Evolutionary conservation across 2,113 vertebrate species (phyloP).

Genomic region (Amazona vittata): DNA sequence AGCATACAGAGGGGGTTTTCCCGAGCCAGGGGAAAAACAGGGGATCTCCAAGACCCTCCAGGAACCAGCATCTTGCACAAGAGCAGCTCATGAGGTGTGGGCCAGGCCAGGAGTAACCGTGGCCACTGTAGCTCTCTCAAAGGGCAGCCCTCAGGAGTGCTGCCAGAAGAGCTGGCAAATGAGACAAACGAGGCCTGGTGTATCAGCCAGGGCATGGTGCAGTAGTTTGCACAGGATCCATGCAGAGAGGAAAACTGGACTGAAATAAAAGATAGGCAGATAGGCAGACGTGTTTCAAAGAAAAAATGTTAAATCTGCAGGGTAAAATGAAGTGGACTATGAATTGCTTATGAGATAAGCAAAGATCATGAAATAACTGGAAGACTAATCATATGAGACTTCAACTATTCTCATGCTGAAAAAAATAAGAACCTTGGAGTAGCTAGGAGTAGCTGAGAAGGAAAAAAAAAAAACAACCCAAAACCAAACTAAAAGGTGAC

Average conservation of each 20-base stretch:
- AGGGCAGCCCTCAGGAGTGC: not conserved
- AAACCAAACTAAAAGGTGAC: accelerated
- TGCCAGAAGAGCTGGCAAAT: not conserved
- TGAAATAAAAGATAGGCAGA: not conserved
- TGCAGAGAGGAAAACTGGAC: not conserved
- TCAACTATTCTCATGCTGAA: not conserved
- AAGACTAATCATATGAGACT: not conserved
- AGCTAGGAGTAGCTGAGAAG: not conserved
- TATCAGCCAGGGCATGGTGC: not conserved
- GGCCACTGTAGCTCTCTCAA: not conserved
- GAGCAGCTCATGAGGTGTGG: not conserved
- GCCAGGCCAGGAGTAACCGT: not conserved
- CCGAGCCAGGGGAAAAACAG: not conserved
- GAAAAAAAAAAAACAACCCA: accelerated
- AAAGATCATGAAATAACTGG: not conserved
- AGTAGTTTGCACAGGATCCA: not conserved
- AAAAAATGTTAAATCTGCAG: not conserved
- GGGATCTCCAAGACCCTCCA: not conserved
- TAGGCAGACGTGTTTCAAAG: not conserved
- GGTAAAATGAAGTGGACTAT: not conserved
- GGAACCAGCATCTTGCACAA: not conserved
- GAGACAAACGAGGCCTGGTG: not conserved
- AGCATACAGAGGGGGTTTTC: not conserved
- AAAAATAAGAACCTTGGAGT: not conserved
- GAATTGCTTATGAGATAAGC: not conserved